Conservation (phyloP, 2,797 vertebrate species). For the Gymnocypris eckloni region DNA sequence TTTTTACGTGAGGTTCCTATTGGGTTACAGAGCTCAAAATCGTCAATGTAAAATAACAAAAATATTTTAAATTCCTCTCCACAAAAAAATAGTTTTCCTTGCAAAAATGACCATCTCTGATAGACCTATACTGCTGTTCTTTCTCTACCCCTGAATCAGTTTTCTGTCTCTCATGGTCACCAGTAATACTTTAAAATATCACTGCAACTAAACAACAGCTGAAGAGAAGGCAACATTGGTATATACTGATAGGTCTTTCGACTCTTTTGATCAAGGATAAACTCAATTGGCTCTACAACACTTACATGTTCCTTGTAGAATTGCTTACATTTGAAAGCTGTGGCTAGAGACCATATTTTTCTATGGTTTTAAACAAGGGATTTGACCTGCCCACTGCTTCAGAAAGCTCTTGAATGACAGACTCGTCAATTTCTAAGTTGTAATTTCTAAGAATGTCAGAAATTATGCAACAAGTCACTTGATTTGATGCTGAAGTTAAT, state of each 20-base stretch:
- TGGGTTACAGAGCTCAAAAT: background rate
- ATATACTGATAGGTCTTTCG: background rate
- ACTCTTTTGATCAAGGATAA: conserved; percentile 5
- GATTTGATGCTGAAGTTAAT: too few species aligned
- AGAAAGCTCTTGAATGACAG: conserved; percentile 23
- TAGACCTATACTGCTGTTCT: background rate
- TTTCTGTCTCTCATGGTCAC: background rate
- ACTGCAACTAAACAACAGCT: conserved; percentile 10
- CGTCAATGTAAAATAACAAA: background rate
- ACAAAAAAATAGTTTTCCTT: background rate
- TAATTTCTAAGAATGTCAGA: too few species aligned
- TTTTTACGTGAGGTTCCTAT: too few species aligned
- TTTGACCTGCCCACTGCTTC: background rate
- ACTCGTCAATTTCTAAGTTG: background rate
- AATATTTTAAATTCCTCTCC: conserved; percentile 22
- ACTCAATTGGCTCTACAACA: background rate
- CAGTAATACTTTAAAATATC: conserved; percentile 14
- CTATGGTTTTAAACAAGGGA: conserved; percentile 20
- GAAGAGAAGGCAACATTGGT: conserved; percentile 11
- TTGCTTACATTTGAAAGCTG: background rate
- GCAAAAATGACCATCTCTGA: background rate
- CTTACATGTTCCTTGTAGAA: conserved; percentile 3
- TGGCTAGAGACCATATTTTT: background rate
- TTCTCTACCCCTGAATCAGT: background rate
- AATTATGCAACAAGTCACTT: too few species aligned